Evolutionary conservation across 2,888 invertebrate species (phyloP), one percentile per base, ranked within the genome.

Genomic region (Frankliniella fusca): DNA sequence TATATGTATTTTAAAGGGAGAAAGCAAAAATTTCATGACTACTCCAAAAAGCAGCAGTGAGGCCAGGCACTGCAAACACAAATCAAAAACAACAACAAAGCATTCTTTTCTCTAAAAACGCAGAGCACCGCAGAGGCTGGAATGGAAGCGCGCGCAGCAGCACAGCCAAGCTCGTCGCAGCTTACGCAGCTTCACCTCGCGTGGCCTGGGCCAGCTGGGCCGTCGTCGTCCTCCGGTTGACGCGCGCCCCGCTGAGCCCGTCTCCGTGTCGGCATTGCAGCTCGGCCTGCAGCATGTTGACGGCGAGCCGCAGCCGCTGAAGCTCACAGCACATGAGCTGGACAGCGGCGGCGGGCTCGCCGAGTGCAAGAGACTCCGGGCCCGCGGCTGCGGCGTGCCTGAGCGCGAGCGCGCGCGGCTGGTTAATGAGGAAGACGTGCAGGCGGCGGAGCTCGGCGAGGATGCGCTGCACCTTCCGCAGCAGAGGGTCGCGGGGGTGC

Each of bases 341-440:
- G 9, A 70, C 70, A 23, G 23, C 70, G 70, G 70, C 11, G 70
- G 23, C 48, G 70, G n/a, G n/a, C 65, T 18, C 15, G 8, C 1
- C 15, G 61, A 15, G 18, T 61, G 70, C 70, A 23, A 38, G 38
- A 38, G 38, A 38, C 38, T 7, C 61, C 0, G 61, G 15, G 61
- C 18, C 15, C 54, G 18, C 54, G 54, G 12, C 50, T 12, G 54
- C 61, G 61, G 76, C 81, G n/a, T 80, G 82, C 81, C 84, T 85
- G 23, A 85, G 80, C 5, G 84, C 81, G 81, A 84, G 84, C 15
- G 84, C 81, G 81, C 84, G 84, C 15, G 84, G 82, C 70, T 85
- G 85, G 83, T 84, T 84, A 3, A 84, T 84, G 18, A 85, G 80
- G 5, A 84, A 81, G 5, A 84, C 83, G 82, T 85, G 84, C n/a